Percentiles rank a stretch among this genome's conserved stretches.
Evolutionary conservation across 2,797 vertebrate genomes (phyloP).

Genomic region (Gymnothorax reevesii): DNA sequence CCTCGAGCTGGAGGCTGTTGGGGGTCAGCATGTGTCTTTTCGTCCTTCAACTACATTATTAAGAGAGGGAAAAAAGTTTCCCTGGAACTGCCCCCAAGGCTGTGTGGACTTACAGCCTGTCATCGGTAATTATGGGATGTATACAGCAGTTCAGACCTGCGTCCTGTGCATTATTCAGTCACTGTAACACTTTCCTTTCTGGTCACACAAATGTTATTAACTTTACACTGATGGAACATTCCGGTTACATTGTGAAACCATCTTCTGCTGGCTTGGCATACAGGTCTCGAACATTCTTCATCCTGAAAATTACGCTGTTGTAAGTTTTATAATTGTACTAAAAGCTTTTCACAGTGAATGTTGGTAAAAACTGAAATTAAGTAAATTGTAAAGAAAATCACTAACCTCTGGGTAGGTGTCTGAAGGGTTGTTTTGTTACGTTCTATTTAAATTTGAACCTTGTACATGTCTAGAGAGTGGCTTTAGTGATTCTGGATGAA

Average conservation of each 20-base stretch:
- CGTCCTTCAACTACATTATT: background rate
- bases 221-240: too few species aligned
- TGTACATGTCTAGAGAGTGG: too few species aligned
- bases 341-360: too few species aligned
- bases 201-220: too few species aligned
- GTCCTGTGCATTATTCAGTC: background rate
- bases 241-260: too few species aligned
- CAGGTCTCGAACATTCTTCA: background rate
- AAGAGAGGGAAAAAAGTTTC: slow-evolving; percentile 15
- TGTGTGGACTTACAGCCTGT: background rate
- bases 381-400: too few species aligned
- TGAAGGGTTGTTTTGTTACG: too few species aligned
- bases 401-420: too few species aligned
- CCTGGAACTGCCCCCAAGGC: background rate
- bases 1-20: background rate
- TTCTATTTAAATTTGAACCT: too few species aligned
- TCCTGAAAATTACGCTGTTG: background rate
- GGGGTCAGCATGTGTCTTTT: background rate
- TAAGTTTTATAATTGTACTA: background rate
- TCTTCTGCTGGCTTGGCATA: background rate
- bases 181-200: background rate
- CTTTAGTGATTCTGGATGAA: background rate
- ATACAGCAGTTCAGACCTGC: background rate
- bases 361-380: too few species aligned
- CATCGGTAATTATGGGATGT: background rate